A percentile compares a stretch with the other conserved stretches of the same genome.
phyloP scores from a whole-genome alignment of 2,113 vertebrate species.

The Triplophysa tibetana region DNA sequence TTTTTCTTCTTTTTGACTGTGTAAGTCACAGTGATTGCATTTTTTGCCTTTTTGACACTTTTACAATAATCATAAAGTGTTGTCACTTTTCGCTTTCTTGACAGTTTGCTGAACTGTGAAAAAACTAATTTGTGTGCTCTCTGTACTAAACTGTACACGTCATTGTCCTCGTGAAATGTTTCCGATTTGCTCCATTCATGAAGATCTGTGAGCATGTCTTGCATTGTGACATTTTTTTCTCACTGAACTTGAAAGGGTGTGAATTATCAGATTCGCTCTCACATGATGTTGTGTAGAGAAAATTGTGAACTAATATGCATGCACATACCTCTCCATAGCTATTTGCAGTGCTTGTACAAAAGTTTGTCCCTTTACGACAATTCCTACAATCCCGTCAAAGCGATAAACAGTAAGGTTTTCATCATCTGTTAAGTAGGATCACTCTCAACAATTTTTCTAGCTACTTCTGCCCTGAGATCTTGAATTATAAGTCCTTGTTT shows the following conservation, averaged over 20 bases:
- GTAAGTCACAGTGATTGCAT: background rate
- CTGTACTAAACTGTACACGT: constrained; percentile 10
- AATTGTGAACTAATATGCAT: too few species aligned
- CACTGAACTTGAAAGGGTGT: background rate
- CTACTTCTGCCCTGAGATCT: too few species aligned
- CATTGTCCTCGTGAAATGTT: background rate
- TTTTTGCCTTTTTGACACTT: constrained; percentile 11
- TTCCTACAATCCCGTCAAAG: too few species aligned
- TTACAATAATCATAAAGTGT: background rate
- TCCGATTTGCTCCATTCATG: background rate
- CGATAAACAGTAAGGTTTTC: too few species aligned
- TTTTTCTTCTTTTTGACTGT: background rate
- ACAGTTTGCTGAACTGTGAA: background rate
- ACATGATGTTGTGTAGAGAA: too few species aligned
- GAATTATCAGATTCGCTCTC: background rate
- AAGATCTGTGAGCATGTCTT: constrained; percentile 3
- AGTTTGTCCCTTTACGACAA: too few species aligned
- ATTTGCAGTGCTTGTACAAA: too few species aligned
- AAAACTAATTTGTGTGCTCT: constrained; percentile 33
- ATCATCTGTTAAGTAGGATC: too few species aligned
- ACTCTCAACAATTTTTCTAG: too few species aligned
- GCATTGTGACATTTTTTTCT: background rate
- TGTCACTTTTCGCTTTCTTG: constrained; percentile 17
- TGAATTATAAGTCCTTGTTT: too few species aligned
- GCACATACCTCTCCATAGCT: too few species aligned